Base-by-base conservation (phyloP, 2,888 invertebrate genomes). In the Glyphotaelius pellucidus region DNA sequence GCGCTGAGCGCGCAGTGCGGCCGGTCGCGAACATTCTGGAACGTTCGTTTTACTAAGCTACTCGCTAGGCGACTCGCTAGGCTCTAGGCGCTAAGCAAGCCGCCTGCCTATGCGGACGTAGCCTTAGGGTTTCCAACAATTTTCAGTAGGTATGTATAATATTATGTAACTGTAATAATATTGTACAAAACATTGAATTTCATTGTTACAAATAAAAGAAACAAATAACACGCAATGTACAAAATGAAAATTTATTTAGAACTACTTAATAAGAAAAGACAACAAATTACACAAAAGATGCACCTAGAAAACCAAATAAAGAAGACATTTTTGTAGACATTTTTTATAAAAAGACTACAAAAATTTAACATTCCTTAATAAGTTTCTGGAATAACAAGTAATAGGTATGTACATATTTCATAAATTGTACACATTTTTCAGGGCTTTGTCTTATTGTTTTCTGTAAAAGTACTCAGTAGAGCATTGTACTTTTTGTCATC, bases 401-500 rank as follows among this genome's bases (percentile, higher is more conserved):
- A n/a, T 42, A 87, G 14, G 3, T 47, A 47, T 47, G 47, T 47
- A 47, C 15, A 47, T 42, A 14, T n/a, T n/a, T 31, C 31, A 83
- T 86, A 38, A n/a, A 47, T 35, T 19, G 12, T 86, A 25, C 14
- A 80, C 83, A 90, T 83, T 83, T 90, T 52, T 79, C 2, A 79
- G 67, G 14, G 30, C 47, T 11, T 38, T 93, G 92, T 91, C 47
- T 89, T 93, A 93, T 93, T 91, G 92, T 94, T 94, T 93, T 94
- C 95, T 42, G 95, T 91, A 80, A 1, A 67, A 25, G 92, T 93
- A 87, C 95, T 94, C 9, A 95, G 90, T 14, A 94, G 93, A 30
- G 93, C 92, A 89, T 95, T 93, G 93, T 95, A 96, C 89, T 95
- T 94, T 35, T 93, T 94, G n/a, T 93, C 94, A 88, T 97, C 96